Evolutionary conservation across 2,797 vertebrate species (phyloP).

Genomic region (Myotis daubentonii): DNA sequence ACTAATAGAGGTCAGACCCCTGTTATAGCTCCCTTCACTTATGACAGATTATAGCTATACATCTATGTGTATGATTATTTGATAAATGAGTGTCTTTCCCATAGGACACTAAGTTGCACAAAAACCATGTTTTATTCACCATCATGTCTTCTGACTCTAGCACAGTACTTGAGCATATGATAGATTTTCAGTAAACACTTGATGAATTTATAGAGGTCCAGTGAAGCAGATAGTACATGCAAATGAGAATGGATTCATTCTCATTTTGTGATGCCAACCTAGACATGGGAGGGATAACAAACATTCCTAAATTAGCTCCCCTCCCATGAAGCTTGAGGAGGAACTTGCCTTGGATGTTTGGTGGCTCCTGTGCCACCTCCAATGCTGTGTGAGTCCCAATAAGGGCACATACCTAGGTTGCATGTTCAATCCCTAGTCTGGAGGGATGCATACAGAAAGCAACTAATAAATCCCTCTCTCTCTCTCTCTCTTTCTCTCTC

Average conservation of each 20-base stretch:
- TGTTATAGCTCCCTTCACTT: neutral
- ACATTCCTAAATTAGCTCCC: neutral
- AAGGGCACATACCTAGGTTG: neutral
- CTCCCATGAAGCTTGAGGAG: neutral
- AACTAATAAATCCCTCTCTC: neutral
- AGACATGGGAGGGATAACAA: neutral
- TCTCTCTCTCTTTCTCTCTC: too few relatives aligned
- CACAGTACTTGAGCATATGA: neutral
- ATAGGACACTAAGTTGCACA: neutral
- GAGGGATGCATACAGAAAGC: neutral
- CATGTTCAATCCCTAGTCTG: neutral
- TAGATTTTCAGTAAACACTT: neutral
- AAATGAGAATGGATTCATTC: neutral
- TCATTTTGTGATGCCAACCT: neutral
- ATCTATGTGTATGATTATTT: neutral
- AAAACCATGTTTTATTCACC: neutral
- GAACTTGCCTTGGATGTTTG: neutral
- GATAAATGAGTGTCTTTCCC: neutral
- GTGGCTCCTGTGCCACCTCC: neutral
- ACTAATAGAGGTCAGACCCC: neutral
- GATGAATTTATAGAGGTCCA: neutral
- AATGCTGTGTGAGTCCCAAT: neutral
- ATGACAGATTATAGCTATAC: neutral
- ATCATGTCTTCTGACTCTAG: neutral
- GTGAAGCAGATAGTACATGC: too few relatives aligned